These are phyloP conservation scores for Nasonia oneida DNA, from an alignment of 2,888 invertebrate genomes.

Conservation along the genomic window DNA sequence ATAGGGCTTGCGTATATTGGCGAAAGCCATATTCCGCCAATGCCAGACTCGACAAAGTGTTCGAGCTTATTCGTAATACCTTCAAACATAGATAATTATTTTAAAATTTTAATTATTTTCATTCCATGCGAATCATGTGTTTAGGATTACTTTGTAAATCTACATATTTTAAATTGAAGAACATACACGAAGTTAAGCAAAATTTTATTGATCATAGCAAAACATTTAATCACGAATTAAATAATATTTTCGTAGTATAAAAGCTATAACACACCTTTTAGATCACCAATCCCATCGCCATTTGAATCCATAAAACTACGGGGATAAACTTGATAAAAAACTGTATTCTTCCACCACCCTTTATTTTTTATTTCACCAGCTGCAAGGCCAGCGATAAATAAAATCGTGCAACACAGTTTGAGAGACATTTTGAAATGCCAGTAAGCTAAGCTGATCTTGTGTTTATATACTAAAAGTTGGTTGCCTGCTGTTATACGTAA, in stretches of 20 bases:
- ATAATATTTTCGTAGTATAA: too few species aligned
- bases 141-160: too few species aligned
- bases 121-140: too few species aligned
- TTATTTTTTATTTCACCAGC: constrained; percentile 69
- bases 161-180: too few species aligned
- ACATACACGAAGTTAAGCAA: neutral
- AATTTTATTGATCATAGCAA: neutral
- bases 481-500: neutral
- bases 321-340: constrained; percentile 76
- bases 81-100: constrained; percentile 64
- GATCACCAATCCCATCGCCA: constrained; percentile 72
- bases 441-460: neutral
- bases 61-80: constrained; percentile 83
- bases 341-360: constrained; percentile 74
- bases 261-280: constrained; percentile 67
- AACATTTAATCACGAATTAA: too few species aligned
- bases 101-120: too few species aligned
- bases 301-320: constrained; percentile 73
- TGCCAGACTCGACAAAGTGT: constrained; percentile 85
- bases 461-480: neutral
- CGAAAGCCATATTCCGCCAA: constrained; percentile 90
- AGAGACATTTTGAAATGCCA: constrained; percentile 62
- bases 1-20: constrained; percentile 92
- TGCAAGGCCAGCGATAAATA: constrained; percentile 64
- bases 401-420: constrained; percentile 54